Evolutionary conservation across 2,888 invertebrate species (phyloP).

Genomic region (Colletes collaris): DNA sequence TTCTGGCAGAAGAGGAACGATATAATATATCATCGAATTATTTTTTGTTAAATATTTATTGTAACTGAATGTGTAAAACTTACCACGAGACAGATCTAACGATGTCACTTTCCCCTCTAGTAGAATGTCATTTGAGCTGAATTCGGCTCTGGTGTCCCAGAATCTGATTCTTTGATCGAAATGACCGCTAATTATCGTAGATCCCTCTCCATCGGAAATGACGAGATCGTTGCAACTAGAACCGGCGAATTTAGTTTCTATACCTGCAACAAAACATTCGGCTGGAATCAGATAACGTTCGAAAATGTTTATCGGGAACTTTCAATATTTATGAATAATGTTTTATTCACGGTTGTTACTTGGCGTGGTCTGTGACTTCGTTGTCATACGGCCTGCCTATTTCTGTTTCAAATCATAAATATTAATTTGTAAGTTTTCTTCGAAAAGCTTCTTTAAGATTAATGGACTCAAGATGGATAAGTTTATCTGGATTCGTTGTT

Average conservation of each 20-base stretch:
- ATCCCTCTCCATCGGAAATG: slow-evolving; percentile 93
- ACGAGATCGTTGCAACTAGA: slow-evolving; percentile 99
- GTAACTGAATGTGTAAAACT: slow-evolving; percentile 49
- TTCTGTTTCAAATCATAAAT: neutral
- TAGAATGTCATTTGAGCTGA: slow-evolving; percentile 92
- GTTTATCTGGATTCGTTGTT: neutral
- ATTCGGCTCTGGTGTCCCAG: slow-evolving; percentile 97
- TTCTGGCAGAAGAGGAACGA: too few relatives aligned
- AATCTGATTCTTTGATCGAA: slow-evolving; percentile 98
- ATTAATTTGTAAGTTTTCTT: neutral
- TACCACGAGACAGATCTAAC: slow-evolving; percentile 95
- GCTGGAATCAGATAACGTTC: neutral
- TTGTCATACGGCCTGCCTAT: neutral
- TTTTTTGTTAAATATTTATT: neutral
- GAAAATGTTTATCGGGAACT: too few relatives aligned
- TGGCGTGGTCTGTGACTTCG: too few relatives aligned
- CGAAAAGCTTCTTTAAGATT: neutral
- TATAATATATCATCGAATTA: too few relatives aligned
- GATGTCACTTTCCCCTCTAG: slow-evolving; percentile 98
- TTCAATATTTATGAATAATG: too few relatives aligned
- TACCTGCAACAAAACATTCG: slow-evolving; percentile 85
- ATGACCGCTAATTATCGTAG: slow-evolving; percentile 98
- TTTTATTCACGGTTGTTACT: too few relatives aligned
- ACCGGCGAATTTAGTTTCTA: slow-evolving; percentile 97
- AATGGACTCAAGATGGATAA: neutral